Base-by-base conservation (phyloP, 2,113 vertebrate genomes). In the Hippocampus abdominalis region DNA sequence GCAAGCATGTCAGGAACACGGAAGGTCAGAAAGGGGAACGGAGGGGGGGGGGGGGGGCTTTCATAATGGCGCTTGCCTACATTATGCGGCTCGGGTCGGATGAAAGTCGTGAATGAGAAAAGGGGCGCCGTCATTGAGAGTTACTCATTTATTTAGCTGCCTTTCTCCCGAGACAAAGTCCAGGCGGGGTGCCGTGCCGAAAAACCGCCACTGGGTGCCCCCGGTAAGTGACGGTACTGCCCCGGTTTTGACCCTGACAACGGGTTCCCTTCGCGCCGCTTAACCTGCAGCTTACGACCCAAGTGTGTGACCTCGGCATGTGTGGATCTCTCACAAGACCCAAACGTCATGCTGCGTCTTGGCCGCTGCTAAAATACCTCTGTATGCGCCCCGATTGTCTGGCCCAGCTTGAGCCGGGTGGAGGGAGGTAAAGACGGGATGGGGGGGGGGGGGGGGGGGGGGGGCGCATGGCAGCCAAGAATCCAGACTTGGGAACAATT, bases 31-130 rank as follows among this genome's bases (percentile, higher is more conserved):
- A 36, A 6, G 29, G 77, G 82, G 70, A 76, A 80, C 69, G n/a
- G n/a, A n/a, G n/a, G n/a, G 29, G 29, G 1, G 29, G 29, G 29
- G 29, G 32, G 32, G 21, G 5, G 64, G 72, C 76, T 82, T 77
- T 79, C 39, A 78, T 62, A 76, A 56, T 32, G 59, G 65, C 71
- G 71, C 80, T 74, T 68, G 46, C 69, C 80, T 77, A 81, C 81
- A 90, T 90, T 84, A 86, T 84, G 87, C 80, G 87, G 80, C 79
- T 70, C 21, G 51, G 82, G 84, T 84, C 75, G 83, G 80, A 89
- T 89, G 86, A 85, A 88, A 86, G 82, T 87, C 83, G 82, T 88
- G 89, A 90, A 92, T 90, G 90, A 86, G 84, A 91, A 91, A 91
- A 89, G 85, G 84, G 84, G 87, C 87, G 88, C 81, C 84, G 79